Conservation (phyloP, 2,113 vertebrate genomes). For the Chauna torquata region DNA sequence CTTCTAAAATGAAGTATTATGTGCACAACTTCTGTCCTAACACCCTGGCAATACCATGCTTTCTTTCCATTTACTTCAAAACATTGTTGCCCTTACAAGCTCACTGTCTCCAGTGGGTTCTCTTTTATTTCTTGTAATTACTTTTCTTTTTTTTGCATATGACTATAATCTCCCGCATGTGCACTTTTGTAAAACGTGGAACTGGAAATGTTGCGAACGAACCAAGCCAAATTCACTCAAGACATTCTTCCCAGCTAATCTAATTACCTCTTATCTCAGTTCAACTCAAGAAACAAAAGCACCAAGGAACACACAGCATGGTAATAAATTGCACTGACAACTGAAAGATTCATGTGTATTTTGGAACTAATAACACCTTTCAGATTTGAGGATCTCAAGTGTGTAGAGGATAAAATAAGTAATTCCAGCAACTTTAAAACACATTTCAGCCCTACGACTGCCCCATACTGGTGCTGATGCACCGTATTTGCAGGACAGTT, state of each 20-base stretch:
- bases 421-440: background rate
- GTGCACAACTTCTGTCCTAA: background rate
- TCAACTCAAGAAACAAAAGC: constrained; percentile 30
- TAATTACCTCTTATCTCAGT: constrained; percentile 31
- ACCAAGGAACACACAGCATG: rapidly evolving
- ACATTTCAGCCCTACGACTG: background rate
- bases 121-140: background rate
- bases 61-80: background rate
- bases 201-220: background rate
- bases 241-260: constrained; percentile 4
- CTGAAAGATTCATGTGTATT: background rate
- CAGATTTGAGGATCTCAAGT: background rate
- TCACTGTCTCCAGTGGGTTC: background rate
- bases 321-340: background rate
- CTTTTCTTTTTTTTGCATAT: background rate
- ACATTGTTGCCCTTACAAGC: background rate
- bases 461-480: background rate
- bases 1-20: background rate
- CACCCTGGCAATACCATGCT: background rate
- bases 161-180: background rate
- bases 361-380: background rate
- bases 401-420: background rate
- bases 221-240: constrained; percentile 7
- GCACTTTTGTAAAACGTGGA: background rate
- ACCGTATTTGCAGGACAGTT: background rate